These are phyloP conservation scores for Lithobates sylvaticus DNA, from an alignment of 2,797 vertebrate species.

Conservation along the genomic window DNA sequence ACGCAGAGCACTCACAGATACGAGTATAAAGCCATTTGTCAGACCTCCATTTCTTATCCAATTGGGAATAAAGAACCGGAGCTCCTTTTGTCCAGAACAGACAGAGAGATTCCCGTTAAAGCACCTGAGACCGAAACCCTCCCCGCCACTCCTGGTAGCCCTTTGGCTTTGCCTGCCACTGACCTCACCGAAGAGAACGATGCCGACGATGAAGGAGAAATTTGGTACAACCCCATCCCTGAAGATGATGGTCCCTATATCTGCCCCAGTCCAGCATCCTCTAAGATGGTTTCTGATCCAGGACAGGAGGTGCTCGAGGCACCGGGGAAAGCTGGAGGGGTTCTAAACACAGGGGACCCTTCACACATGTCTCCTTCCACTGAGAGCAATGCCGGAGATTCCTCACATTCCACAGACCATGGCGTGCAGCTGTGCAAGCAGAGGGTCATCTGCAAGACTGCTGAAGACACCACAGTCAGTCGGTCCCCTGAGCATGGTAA, in stretches of 20 bases:
- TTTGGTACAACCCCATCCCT: slow-evolving; percentile 99
- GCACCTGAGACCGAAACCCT: not conserved
- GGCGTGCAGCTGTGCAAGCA: slow-evolving; percentile 76
- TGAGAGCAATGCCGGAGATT: slow-evolving; percentile 72
- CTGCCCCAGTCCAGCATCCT: not conserved
- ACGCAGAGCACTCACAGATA: slow-evolving; percentile 86
- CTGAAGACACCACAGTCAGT: slow-evolving; percentile 77
- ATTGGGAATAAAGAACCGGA: slow-evolving; percentile 69
- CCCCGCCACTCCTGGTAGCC: slow-evolving; percentile 27
- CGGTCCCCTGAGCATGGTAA: slow-evolving; percentile 82
- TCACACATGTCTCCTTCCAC: slow-evolving; percentile 52
- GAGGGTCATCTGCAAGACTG: slow-evolving; percentile 76
- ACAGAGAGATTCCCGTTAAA: accelerated
- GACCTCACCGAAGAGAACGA: slow-evolving; percentile 89
- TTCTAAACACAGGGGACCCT: slow-evolving; percentile 52
- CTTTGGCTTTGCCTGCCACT: slow-evolving; percentile 53
- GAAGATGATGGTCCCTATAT: slow-evolving; percentile 85
- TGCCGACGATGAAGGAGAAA: slow-evolving; percentile 95
- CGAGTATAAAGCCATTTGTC: slow-evolving; percentile 69
- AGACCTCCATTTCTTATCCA: slow-evolving; percentile 65
- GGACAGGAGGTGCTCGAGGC: slow-evolving; percentile 65
- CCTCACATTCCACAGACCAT: slow-evolving; percentile 74
- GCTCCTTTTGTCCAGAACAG: slow-evolving; percentile 41
- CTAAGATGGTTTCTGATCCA: slow-evolving; percentile 39
- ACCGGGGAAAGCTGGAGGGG: slow-evolving; percentile 39